Percentiles rank a stretch among this genome's conserved stretches.
Evolutionary conservation across 2,113 vertebrate species (phyloP).

Genomic region (Oncorhynchus tshawytscha): DNA sequence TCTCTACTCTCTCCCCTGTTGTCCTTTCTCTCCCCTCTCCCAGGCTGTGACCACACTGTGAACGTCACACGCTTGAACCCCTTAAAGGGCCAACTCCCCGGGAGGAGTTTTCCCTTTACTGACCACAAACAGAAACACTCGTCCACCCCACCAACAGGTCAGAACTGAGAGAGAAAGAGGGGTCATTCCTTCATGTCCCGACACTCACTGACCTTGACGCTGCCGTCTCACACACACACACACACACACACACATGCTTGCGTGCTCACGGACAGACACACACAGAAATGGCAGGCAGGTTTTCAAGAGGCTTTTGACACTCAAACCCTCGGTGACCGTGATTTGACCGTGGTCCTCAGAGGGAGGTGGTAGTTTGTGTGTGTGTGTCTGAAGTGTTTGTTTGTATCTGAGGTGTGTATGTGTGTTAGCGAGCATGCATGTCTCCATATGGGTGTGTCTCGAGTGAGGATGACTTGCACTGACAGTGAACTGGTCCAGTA

Average conservation of each 20-base stretch:
- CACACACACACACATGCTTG: conserved; percentile 6
- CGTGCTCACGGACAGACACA: conserved; percentile 10
- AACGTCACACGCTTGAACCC: neutral
- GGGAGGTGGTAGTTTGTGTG: conserved; percentile 4
- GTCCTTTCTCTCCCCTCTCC: neutral
- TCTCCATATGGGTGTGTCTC: neutral
- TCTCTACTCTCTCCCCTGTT: neutral
- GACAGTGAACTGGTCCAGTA: conserved; percentile 32
- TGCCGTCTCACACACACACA: conserved; percentile 15
- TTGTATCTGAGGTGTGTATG: neutral
- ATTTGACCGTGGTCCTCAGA: conserved; percentile 44
- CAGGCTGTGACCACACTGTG: neutral
- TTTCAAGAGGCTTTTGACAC: neutral
- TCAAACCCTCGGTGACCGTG: conserved; percentile 56
- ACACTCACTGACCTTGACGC: conserved; percentile 39
- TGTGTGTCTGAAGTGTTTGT: neutral
- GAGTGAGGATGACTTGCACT: conserved; percentile 2
- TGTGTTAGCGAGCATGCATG: neutral
- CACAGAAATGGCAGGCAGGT: neutral
- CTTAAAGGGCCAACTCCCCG: neutral
- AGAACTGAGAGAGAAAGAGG: conserved; percentile 17
- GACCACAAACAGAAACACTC: conserved; percentile 6
- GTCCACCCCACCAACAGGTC: conserved; percentile 9
- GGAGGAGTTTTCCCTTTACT: conserved; percentile 7
- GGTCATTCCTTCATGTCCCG: conserved; percentile 28